These are phyloP conservation scores for Corapipo altera DNA, from an alignment of 2,113 vertebrate genomes.

Conservation along the genomic window DNA sequence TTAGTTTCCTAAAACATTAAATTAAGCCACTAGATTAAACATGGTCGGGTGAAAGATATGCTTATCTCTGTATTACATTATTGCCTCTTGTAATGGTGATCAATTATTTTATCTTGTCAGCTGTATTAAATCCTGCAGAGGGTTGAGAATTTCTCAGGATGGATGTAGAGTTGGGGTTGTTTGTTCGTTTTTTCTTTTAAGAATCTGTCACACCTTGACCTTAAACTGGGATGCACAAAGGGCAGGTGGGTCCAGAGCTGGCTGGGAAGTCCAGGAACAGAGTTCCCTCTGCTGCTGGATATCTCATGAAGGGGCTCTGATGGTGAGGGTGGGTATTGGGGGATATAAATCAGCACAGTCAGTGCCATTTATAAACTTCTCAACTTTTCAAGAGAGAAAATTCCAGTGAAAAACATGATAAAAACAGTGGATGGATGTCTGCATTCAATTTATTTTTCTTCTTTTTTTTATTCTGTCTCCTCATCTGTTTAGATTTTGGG, in stretches of 20 bases:
- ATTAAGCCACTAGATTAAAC: constrained; percentile 1
- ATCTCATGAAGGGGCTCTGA: not conserved
- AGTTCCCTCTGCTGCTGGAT: not conserved
- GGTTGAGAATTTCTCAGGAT: not conserved
- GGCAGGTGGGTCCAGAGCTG: not conserved
- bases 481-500: not conserved
- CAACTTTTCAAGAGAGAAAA: not conserved
- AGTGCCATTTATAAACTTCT: not conserved
- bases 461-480: not conserved
- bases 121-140: not conserved
- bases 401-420: not conserved
- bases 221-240: not conserved
- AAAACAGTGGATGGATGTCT: not conserved
- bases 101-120: not conserved
- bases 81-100: not conserved
- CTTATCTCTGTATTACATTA: not conserved
- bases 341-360: not conserved
- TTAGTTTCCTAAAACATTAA: not conserved
- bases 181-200: not conserved
- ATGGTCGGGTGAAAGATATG: not conserved
- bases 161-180: not conserved
- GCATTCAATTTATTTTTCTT: not conserved
- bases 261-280: not conserved
- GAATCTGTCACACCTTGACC: not conserved
- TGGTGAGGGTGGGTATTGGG: not conserved